These are phyloP conservation scores for Maniola jurtina DNA, from an alignment of 1,140 invertebrate genomes.

Conservation along the genomic window DNA sequence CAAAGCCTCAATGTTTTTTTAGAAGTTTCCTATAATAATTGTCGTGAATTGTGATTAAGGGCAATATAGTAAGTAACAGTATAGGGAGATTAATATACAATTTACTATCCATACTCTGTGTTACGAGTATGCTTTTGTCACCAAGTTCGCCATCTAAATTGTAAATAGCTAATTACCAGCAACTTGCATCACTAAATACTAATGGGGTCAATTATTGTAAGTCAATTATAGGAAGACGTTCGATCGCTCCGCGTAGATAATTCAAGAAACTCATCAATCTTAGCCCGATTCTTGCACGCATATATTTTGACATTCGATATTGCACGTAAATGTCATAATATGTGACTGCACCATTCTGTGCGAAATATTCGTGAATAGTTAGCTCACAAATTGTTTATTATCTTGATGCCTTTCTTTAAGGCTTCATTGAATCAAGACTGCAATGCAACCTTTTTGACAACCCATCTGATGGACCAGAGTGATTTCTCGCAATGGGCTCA, in stretches of 20 bases:
- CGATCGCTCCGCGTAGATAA: slow-evolving; percentile 36
- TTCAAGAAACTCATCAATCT: slow-evolving; percentile 50
- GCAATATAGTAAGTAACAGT: too few relatives aligned
- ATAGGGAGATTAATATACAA: too few relatives aligned
- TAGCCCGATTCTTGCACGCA: slow-evolving; percentile 35
- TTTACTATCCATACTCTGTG: too few relatives aligned
- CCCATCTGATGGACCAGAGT: neutral
- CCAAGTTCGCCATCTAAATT: neutral
- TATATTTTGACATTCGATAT: slow-evolving; percentile 39
- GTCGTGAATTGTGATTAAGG: too few relatives aligned
- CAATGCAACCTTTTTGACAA: neutral
- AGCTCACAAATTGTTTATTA: slow-evolving; percentile 2
- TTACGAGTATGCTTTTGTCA: neutral
- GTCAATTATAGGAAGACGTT: slow-evolving; percentile 47
- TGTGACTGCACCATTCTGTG: slow-evolving; percentile 13
- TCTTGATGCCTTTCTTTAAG: neutral
- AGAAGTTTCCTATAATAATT: too few relatives aligned
- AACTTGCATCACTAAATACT: slow-evolving; percentile 23
- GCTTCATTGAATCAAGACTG: neutral
- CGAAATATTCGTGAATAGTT: slow-evolving; percentile 2
- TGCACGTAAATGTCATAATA: slow-evolving; percentile 36
- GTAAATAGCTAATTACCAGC: slow-evolving; percentile 19
- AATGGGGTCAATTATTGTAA: slow-evolving; percentile 40
- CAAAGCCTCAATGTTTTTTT: too few relatives aligned
- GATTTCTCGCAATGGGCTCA: neutral